Base-by-base conservation (phyloP, 1,140 invertebrate genomes). In the Cotesia chilonis region DNA sequence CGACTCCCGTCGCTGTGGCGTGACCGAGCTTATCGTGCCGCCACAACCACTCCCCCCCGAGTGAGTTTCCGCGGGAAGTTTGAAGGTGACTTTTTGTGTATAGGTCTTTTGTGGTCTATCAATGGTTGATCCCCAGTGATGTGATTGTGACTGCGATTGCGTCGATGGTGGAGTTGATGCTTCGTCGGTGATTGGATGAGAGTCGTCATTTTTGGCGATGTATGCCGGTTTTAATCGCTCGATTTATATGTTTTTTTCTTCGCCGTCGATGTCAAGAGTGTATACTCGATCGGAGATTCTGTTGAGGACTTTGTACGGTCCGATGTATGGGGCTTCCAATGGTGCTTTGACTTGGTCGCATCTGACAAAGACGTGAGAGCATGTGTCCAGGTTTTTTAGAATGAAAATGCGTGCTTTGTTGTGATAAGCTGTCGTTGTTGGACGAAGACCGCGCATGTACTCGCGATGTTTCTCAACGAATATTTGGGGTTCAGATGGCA, bases 291-390 rank as follows among this genome's bases (percentile, higher is more conserved):
- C 76, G 3, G 59, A 17, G 2, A 14, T 20, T 17, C 75, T 64
- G 7, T 70, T 47, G 5, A 81, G 20, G 1, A 83, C 77, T 37
- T 57, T 12, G 65, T 73, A 76, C 4, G 79, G 79, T 6, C 78
- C 78, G 4, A 66, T 63, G 70, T 80, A 80, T 9, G 76, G 74
- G 7, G 76, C 70, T 36, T 78, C 54, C 2, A 80, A 71, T 20
- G 77, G 70, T 10, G 60, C 63, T 47, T 67, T 75, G 0, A 84
- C 80, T 28, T 67, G 71, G 28, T 72, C 71, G 17, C 35, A 59
- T 35, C 64, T 12, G 7, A 72, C 38, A 17, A 72, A 72, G 9
- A 47, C 64, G 55, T 73, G 64, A 28, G 73, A 35, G 70, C 74
- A 66, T 70, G 72, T 66, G 70, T 77, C 1, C 65, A 47, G 3